phyloP scores from a whole-genome alignment of 1,140 invertebrate genomes.

The Saccostrea echinata region DNA sequence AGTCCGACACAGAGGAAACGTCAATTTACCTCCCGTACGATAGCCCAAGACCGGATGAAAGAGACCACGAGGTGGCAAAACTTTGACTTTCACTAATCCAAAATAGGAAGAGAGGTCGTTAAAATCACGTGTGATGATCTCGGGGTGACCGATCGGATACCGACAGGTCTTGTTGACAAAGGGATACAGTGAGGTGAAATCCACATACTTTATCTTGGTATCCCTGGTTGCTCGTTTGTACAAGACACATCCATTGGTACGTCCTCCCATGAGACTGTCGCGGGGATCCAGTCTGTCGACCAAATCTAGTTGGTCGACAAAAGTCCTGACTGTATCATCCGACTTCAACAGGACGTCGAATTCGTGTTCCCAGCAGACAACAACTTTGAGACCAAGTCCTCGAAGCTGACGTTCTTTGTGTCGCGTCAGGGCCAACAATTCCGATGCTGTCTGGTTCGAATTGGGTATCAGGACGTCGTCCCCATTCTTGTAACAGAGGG shows the following conservation, averaged over 20 bases:
- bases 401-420: conserved; percentile 37
- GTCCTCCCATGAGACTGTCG: not conserved
- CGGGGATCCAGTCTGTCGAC: not conserved
- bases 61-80: conserved; percentile 37
- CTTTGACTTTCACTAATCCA: conserved; percentile 44
- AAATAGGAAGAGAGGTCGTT: conserved; percentile 13
- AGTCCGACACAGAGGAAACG: conserved; percentile 49
- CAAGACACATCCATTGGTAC: conserved; percentile 8
- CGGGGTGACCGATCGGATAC: conserved; percentile 45
- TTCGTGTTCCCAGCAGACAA: conserved; percentile 61
- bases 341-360: conserved; percentile 53
- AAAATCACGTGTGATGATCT: conserved; percentile 52
- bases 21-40: conserved; percentile 48
- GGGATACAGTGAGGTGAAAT: conserved; percentile 39
- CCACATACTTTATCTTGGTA: conserved; percentile 43
- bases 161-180: conserved; percentile 41
- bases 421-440: conserved; percentile 51
- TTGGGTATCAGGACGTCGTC: not conserved
- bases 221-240: not conserved
- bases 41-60: conserved; percentile 52
- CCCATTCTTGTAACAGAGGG: conserved; percentile 45
- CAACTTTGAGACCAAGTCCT: conserved; percentile 46
- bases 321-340: conserved; percentile 32
- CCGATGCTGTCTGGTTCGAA: conserved; percentile 45
- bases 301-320: conserved; percentile 40